Evolutionary conservation across 2,797 vertebrate genomes (phyloP), one percentile per base, ranked within the genome.

Genomic region (Dermochelys coriacea): DNA sequence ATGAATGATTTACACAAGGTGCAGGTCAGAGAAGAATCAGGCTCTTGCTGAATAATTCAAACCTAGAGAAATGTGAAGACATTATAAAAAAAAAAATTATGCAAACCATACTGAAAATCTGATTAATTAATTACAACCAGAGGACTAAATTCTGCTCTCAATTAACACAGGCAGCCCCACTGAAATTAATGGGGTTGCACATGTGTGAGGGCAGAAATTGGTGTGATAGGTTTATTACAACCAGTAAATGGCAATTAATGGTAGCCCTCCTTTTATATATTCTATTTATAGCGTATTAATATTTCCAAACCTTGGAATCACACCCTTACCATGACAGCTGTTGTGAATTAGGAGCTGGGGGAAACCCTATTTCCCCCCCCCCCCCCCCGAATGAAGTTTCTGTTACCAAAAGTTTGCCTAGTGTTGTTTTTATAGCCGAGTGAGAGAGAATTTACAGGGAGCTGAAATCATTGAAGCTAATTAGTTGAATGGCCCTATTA

Each of bases 401-500:
- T 98, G 96, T 97, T 98, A 97, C 97, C 98, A 98, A 98, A 98
- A 98, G 98, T 98, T 98, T 98, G 97, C 98, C 98, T 97, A 95
- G 98, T 97, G 98, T 98, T 98, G 98, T 98, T 98, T 98, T 98
- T 98, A 98, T 98, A 98, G 98, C 97, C 93, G 96, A 98, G 98
- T 97, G 98, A 98, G 98, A 98, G 97, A 98, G 98, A 98, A 98
- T 98, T 98, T 98, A 98, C 98, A 97, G 97, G 98, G 98, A 98
- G 97, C 97, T 98, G 98, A 98, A 98, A 98, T 98, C 98, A 98
- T 98, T 98, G 98, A 96, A 98, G 98, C 98, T 98, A 98, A 98
- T 98, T 98, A 98, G 98, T 98, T 98, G 98, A 98, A 98, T 98
- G 98, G 98, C 98, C 97, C 98, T 98, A 98, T 98, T 98, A 98